phyloP scores from a whole-genome alignment of 2,797 vertebrate species.

The Girardinus metallicus region DNA sequence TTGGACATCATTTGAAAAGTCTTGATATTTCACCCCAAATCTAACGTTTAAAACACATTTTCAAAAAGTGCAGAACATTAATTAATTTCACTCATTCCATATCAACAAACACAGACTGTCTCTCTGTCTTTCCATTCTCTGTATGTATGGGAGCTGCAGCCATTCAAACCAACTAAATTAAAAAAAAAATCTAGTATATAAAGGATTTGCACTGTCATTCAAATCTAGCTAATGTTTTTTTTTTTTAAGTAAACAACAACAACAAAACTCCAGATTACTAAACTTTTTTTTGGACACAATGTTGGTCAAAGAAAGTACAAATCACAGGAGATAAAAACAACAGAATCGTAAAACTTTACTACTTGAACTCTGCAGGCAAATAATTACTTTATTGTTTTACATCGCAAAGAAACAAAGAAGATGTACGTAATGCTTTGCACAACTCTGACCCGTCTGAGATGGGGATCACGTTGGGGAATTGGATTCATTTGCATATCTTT shows the following conservation, averaged over 20 bases:
- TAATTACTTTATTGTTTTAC: constrained; percentile 6
- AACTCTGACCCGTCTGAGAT: constrained; percentile 25
- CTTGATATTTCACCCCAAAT: too few relatives aligned
- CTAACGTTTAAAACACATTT: too few relatives aligned
- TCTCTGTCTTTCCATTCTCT: too few relatives aligned
- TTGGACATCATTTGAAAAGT: too few relatives aligned
- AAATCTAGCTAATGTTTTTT: background rate
- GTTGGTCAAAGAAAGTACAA: background rate
- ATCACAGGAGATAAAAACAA: background rate
- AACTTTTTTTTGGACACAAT: background rate
- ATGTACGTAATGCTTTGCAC: background rate
- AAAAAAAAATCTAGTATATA: too few relatives aligned
- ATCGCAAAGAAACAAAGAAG: background rate
- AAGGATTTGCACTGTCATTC: background rate
- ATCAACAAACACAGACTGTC: too few relatives aligned
- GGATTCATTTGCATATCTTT: constrained; percentile 38
- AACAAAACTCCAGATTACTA: background rate
- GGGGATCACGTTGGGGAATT: constrained; percentile 5
- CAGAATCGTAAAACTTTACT: background rate
- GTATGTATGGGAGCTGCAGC: too few relatives aligned
- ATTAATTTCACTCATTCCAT: too few relatives aligned
- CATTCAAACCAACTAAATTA: too few relatives aligned
- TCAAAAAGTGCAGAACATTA: too few relatives aligned
- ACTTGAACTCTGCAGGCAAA: background rate
- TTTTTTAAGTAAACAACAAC: background rate